A percentile compares a stretch with the other conserved stretches of the same genome.
These are phyloP conservation scores for Tyrannus savana DNA, from an alignment of 2,113 vertebrate genomes.

Conservation along the genomic window DNA sequence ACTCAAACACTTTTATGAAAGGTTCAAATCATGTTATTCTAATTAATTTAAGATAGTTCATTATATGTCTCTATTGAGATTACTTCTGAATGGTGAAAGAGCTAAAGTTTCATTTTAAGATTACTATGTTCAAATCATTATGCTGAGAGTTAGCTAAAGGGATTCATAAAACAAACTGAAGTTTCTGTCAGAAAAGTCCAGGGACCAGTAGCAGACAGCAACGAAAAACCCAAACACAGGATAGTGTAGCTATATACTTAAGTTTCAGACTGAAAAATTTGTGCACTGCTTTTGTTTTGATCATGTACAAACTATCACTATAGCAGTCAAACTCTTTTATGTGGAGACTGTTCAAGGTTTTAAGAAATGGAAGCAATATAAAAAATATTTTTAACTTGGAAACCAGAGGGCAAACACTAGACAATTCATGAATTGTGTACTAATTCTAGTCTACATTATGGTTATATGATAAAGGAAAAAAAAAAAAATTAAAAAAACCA, in stretches of 20 bases:
- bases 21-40: background rate
- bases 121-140: background rate
- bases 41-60: background rate
- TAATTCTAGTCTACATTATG: background rate
- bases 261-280: background rate
- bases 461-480: background rate
- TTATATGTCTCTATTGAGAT: background rate
- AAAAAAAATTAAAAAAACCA: background rate
- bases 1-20: background rate
- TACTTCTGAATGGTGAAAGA: background rate
- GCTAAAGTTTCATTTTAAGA: background rate
- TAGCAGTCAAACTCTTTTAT: background rate
- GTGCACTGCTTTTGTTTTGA: background rate
- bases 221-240: rapidly evolving
- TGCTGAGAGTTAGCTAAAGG: background rate
- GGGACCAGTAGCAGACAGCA: background rate
- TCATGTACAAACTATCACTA: background rate
- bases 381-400: background rate
- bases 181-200: background rate
- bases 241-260: background rate
- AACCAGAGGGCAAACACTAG: background rate
- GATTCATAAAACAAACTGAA: background rate
- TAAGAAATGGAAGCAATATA: background rate
- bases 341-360: background rate
- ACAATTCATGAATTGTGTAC: background rate